These are phyloP conservation scores for Ridgeia piscesae DNA, from an alignment of 1,140 invertebrate genomes.

Conservation along the genomic window DNA sequence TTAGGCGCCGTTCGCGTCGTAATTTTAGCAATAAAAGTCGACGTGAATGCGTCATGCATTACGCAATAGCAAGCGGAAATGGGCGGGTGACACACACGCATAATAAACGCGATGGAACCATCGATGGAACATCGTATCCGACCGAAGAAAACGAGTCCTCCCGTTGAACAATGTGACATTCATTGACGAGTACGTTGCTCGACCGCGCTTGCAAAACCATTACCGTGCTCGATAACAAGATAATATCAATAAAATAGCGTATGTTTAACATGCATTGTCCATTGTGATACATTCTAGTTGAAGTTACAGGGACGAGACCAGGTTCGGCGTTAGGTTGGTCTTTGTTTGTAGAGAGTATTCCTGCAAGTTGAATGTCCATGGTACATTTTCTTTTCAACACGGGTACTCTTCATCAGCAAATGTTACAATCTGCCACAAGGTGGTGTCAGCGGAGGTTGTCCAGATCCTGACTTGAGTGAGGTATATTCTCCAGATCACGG, in stretches of 20 bases:
- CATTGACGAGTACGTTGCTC: neutral
- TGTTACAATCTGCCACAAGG: neutral
- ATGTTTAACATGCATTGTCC: neutral
- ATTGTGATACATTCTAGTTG: neutral
- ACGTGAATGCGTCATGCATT: neutral
- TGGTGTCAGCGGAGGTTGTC: neutral
- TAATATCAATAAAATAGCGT: neutral
- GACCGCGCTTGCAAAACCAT: neutral
- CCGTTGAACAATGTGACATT: neutral
- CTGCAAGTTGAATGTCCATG: too few species aligned
- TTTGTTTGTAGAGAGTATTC: neutral
- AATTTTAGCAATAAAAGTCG: neutral
- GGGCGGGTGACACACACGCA: neutral
- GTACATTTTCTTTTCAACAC: neutral
- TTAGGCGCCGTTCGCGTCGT: neutral
- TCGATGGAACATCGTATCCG: neutral
- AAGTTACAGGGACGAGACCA: neutral
- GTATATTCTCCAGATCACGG: too few species aligned
- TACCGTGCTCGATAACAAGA: neutral
- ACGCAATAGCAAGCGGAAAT: neutral
- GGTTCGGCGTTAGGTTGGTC: neutral
- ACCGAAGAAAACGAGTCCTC: neutral
- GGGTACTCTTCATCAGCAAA: neutral
- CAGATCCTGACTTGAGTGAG: neutral
- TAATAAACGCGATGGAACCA: neutral